These are phyloP conservation scores for Sinodicranocentrus sp. DNA, from an alignment of 2,888 invertebrate species.

Conservation along the genomic window DNA sequence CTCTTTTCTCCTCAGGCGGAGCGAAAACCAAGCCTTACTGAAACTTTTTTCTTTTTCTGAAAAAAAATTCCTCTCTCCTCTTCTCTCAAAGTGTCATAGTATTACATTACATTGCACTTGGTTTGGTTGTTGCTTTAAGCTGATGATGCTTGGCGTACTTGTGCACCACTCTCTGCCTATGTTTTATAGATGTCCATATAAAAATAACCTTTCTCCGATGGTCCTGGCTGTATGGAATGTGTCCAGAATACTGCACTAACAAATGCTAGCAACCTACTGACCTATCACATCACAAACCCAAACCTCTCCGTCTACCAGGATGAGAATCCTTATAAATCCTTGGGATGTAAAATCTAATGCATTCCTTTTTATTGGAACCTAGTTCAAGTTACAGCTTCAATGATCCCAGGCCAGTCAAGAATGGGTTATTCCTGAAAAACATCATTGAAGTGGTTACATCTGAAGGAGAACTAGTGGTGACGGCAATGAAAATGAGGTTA, in stretches of 20 bases:
- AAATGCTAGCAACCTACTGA: not conserved
- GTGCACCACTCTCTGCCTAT: not conserved
- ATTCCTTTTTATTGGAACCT: slow-evolving; percentile 31
- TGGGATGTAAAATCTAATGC: slow-evolving; percentile 35
- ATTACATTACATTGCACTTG: slow-evolving; percentile 44
- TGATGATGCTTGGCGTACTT: slow-evolving; percentile 18
- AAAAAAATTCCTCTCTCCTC: not conserved
- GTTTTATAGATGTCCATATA: slow-evolving; percentile 3
- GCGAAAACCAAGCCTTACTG: not conserved
- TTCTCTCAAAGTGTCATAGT: slow-evolving; percentile 37
- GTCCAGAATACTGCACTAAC: not conserved
- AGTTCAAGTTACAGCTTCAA: not conserved
- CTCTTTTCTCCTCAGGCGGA: not conserved
- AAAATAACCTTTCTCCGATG: slow-evolving; percentile 2
- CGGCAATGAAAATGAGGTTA: slow-evolving; percentile 50
- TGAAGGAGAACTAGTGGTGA: not conserved
- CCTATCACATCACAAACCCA: slow-evolving; percentile 37
- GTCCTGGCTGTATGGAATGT: not conserved
- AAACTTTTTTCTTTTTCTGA: not conserved
- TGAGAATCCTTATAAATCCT: slow-evolving; percentile 24
- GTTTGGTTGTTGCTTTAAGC: slow-evolving; percentile 51
- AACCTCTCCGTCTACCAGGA: slow-evolving; percentile 11
- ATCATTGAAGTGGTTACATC: not conserved
- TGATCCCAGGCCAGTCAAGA: slow-evolving; percentile 10
- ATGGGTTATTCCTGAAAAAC: not conserved